Conservation (phyloP, 2,888 invertebrate genomes). For the Cosmorhoe ocellata region DNA sequence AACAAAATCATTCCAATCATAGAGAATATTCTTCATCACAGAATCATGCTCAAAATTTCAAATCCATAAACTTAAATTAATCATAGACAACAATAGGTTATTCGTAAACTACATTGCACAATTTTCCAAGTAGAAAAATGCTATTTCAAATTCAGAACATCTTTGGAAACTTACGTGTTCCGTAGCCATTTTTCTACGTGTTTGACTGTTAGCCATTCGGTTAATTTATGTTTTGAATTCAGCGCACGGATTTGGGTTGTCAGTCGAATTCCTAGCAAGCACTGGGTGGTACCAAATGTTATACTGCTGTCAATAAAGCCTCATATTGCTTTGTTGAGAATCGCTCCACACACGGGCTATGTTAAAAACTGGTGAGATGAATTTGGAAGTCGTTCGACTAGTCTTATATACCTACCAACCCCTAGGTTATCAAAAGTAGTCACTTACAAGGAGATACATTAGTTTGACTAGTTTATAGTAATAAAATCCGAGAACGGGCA, state of each 20-base stretch:
- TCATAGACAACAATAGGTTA: conserved; percentile 37
- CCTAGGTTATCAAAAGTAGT: no score
- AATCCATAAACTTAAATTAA: no score
- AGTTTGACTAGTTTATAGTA: no score
- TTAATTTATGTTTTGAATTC: conserved; percentile 42
- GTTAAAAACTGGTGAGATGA: no score
- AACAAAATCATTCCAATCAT: no score
- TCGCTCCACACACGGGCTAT: background rate
- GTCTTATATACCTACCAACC: no score
- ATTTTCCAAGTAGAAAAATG: conserved; percentile 10
- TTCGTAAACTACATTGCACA: conserved; percentile 9
- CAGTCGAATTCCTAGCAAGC: conserved; percentile 33
- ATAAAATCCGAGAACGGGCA: no score
- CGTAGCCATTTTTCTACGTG: conserved; percentile 36
- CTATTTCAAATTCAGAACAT: conserved; percentile 42
- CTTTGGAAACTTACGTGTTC: conserved; percentile 35
- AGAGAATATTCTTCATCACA: background rate
- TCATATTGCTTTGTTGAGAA: conserved; percentile 26
- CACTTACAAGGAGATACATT: no score
- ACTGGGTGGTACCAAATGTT: conserved; percentile 43
- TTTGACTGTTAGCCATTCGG: conserved; percentile 36
- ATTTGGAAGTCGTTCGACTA: no score
- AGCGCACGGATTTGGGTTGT: conserved; percentile 34
- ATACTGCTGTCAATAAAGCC: conserved; percentile 36
- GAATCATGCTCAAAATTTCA: conserved; percentile 35